phyloP scores from a whole-genome alignment of 2,888 invertebrate genomes.

The Phragmatobia fuliginosa region DNA sequence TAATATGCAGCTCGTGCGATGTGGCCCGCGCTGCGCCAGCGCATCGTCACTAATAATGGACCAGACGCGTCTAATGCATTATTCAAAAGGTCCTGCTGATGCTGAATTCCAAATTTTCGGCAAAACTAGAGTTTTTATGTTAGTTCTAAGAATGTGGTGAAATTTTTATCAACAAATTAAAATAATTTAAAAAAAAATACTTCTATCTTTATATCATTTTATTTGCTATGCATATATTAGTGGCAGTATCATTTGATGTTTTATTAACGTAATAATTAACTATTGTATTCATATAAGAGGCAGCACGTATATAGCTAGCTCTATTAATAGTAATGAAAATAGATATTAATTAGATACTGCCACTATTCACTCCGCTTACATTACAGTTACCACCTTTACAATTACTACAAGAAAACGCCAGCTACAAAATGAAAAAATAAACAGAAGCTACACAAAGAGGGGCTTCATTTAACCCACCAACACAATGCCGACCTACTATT shows the following conservation, averaged over 20 bases:
- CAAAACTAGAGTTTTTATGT: slow-evolving; percentile 48
- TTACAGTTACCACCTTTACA: slow-evolving; percentile 70
- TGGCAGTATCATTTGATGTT: not conserved
- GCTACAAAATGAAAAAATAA: slow-evolving; percentile 76
- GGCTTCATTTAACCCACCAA: slow-evolving; percentile 74
- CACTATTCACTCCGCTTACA: slow-evolving; percentile 57
- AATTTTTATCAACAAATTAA: not conserved
- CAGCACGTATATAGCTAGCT: slow-evolving; percentile 28
- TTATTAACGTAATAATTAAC: not conserved
- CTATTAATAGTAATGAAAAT: slow-evolving; percentile 46
- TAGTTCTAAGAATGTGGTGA: slow-evolving; percentile 39
- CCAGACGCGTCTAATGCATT: slow-evolving; percentile 74
- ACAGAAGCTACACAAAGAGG: slow-evolving; percentile 76
- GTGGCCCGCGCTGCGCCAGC: slow-evolving; percentile 63
- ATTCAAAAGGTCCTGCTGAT: slow-evolving; percentile 76
- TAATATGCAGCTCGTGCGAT: slow-evolving; percentile 84
- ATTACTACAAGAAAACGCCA: slow-evolving; percentile 64
- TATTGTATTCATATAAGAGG: slow-evolving; percentile 25
- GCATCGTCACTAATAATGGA: slow-evolving; percentile 76
- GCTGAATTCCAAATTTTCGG: slow-evolving; percentile 69
- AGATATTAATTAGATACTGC: slow-evolving; percentile 54
- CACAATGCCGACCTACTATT: slow-evolving; percentile 78
- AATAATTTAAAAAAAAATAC: slow-evolving; percentile 9
- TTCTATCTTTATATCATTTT: not conserved
- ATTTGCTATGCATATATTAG: slow-evolving; percentile 10